Conservation (phyloP, 2,797 vertebrate genomes). For the Dipus sagitta region DNA sequence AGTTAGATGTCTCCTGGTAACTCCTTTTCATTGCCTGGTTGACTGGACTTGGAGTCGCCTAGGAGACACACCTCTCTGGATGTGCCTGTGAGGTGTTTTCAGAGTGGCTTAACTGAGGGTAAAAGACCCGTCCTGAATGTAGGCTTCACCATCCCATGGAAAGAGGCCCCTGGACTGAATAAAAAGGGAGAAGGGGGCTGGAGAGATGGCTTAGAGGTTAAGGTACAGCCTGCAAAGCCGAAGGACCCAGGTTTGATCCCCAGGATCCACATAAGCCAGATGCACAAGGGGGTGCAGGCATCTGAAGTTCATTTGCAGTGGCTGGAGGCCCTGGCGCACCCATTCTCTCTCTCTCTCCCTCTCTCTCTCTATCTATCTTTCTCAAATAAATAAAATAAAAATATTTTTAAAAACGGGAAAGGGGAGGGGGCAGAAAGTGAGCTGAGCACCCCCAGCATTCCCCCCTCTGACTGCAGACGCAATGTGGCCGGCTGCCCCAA, state of each 20-base stretch:
- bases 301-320: too few species aligned
- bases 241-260: too few species aligned
- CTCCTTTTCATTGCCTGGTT: neutral
- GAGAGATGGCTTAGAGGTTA: too few species aligned
- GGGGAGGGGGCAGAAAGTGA: neutral
- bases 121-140: neutral
- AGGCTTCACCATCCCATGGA: neutral
- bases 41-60: neutral
- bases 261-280: too few species aligned
- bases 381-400: too few species aligned
- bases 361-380: too few species aligned
- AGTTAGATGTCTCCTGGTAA: neutral
- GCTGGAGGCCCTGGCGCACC: too few species aligned
- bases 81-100: neutral
- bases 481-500: neutral
- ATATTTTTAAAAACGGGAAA: too few species aligned
- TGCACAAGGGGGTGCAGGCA: too few species aligned
- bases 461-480: neutral
- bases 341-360: too few species aligned
- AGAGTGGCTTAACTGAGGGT: neutral
- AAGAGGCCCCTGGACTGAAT: neutral
- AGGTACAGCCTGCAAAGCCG: too few species aligned
- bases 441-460: neutral
- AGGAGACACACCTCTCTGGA: neutral
- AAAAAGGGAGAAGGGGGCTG: neutral